phyloP scores from a whole-genome alignment of 2,113 vertebrate genomes.

The Hippocampus abdominalis region DNA sequence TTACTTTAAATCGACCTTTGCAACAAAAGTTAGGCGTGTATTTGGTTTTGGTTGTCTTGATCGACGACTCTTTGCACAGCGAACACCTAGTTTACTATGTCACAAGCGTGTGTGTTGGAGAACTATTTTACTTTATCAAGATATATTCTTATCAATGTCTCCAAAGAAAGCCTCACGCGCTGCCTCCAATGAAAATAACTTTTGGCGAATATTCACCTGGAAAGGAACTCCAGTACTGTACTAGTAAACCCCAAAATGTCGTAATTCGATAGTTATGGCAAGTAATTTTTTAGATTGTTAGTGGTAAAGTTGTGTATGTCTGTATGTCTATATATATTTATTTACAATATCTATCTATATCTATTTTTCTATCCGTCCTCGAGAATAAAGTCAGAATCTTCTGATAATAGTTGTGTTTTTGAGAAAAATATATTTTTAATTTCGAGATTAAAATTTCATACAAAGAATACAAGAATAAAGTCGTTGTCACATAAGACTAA shows the following conservation, averaged over 20 bases:
- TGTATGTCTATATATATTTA: too few species aligned
- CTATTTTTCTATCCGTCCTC: too few species aligned
- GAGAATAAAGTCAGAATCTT: too few species aligned
- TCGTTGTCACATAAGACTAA: too few species aligned
- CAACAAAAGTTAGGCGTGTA: not conserved
- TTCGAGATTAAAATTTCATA: too few species aligned
- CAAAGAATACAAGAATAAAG: too few species aligned
- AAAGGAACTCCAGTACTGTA: slow-evolving; percentile 11
- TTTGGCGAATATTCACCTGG: not conserved
- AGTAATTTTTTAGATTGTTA: not conserved
- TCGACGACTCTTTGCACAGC: not conserved
- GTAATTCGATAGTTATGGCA: slow-evolving; percentile 3
- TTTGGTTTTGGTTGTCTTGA: not conserved
- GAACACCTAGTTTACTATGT: not conserved
- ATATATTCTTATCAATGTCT: not conserved
- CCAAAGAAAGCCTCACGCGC: not conserved
- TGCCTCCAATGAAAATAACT: slow-evolving; percentile 16
- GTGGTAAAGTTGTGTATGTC: not conserved
- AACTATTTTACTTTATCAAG: not conserved
- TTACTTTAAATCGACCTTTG: slow-evolving; percentile 3
- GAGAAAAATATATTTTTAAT: too few species aligned
- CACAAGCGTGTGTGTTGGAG: not conserved
- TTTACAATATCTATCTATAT: too few species aligned
- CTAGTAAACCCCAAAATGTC: not conserved
- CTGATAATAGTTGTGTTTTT: too few species aligned